Conservation (phyloP, 2,797 vertebrate species). For the Gymnopithys bicolor region DNA sequence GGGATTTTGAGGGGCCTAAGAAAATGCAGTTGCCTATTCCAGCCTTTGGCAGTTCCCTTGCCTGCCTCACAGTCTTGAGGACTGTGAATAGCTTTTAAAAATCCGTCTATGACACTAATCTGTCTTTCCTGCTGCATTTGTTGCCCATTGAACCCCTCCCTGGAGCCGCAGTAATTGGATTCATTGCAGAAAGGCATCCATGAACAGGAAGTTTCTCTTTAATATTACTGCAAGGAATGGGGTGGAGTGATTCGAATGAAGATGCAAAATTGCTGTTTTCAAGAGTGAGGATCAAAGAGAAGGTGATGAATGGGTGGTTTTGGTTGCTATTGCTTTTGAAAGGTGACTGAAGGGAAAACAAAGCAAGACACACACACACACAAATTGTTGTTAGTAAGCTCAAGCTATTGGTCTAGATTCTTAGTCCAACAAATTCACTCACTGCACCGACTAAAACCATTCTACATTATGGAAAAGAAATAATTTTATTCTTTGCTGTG, state of each 20-base stretch:
- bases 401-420: not conserved
- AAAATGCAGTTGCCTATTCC: not conserved
- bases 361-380: not conserved
- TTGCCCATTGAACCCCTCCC: not conserved
- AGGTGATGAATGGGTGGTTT: slow-evolving; percentile 3
- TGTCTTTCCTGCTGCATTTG: not conserved
- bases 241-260: slow-evolving; percentile 32
- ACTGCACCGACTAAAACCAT: not conserved
- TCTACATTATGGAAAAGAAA: not conserved
- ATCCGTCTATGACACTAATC: not conserved
- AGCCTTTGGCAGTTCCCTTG: not conserved
- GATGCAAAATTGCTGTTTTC: slow-evolving; percentile 25
- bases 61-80: not conserved
- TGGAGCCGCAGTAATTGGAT: not conserved
- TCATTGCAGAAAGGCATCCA: not conserved
- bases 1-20: not conserved
- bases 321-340: slow-evolving; percentile 21
- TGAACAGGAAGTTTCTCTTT: slow-evolving; percentile 41
- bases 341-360: slow-evolving; percentile 23
- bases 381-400: not conserved
- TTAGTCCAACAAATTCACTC: not conserved
- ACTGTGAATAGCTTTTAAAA: not conserved
- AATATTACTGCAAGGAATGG: slow-evolving; percentile 43
- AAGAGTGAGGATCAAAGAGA: slow-evolving; percentile 29
- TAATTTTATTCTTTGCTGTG: not conserved